Conservation (phyloP, 1,140 invertebrate species). For the Brevipalpus yothersi region DNA sequence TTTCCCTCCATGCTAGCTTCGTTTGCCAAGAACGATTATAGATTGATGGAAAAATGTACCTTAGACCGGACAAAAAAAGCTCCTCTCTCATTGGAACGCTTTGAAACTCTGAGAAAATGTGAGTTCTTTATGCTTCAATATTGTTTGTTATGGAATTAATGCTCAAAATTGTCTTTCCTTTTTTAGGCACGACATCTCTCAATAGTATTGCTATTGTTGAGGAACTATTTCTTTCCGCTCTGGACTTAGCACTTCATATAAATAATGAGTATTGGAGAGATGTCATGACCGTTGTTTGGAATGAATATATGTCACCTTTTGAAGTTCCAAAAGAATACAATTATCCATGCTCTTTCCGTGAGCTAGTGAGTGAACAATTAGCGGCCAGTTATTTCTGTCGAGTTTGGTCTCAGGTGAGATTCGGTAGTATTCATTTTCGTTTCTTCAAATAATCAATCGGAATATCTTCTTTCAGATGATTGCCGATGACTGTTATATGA, state of each 20-base stretch:
- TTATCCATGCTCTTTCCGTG: slow-evolving; percentile 46
- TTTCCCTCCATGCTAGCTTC: not conserved
- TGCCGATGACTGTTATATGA: not conserved
- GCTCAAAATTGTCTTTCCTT: not conserved
- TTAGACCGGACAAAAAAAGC: not conserved
- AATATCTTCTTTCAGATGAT: not conserved
- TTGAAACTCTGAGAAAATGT: not conserved
- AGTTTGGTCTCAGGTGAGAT: slow-evolving; percentile 21
- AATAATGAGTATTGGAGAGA: slow-evolving; percentile 46
- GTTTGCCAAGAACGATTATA: not conserved
- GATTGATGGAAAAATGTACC: not conserved
- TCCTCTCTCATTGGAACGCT: not conserved
- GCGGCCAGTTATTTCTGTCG: slow-evolving; percentile 23
- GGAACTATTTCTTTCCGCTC: slow-evolving; percentile 49
- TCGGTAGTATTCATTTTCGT: not conserved
- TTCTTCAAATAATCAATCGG: not conserved
- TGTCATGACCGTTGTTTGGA: slow-evolving; percentile 46
- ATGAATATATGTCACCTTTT: slow-evolving; percentile 38
- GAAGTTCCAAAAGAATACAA: slow-evolving; percentile 44
- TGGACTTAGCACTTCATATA: slow-evolving; percentile 62
- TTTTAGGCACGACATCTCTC: not conserved
- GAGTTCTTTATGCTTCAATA: not conserved
- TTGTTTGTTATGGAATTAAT: not conserved
- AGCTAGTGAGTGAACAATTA: slow-evolving; percentile 20
- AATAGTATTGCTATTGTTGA: slow-evolving; percentile 23